Percentiles rank a stretch among this genome's conserved stretches.
phyloP scores from a whole-genome alignment of 2,113 vertebrate species.

The Corydoras sp. region DNA sequence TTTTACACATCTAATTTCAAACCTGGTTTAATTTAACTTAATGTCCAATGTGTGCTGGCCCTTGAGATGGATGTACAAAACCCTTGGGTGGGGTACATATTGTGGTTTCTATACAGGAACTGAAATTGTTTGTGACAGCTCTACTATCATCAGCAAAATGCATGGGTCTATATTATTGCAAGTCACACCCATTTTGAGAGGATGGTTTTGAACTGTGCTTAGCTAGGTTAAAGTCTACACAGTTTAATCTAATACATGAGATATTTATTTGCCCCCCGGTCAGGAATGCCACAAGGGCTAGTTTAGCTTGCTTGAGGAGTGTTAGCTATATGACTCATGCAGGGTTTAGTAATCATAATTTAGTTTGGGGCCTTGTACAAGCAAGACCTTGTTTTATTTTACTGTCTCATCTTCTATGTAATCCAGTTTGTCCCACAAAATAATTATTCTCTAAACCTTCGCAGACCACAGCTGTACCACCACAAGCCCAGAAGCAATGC shows the following conservation, averaged over 20 bases:
- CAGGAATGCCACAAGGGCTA: conserved; percentile 28
- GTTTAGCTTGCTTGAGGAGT: conserved; percentile 29
- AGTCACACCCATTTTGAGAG: not conserved
- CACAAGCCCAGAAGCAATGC: conserved; percentile 8
- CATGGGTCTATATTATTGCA: not conserved
- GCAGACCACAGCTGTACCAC: not conserved
- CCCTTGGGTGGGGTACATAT: not conserved
- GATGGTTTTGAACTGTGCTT: not conserved
- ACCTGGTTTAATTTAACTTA: no score
- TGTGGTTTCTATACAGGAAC: conserved; percentile 17
- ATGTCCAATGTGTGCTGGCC: no score
- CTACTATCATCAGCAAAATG: not conserved
- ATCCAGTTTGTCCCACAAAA: not conserved
- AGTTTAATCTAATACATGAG: conserved; percentile 41
- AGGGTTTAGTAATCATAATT: conserved; percentile 4
- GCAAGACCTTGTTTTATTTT: not conserved
- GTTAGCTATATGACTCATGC: conserved; percentile 11
- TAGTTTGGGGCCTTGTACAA: not conserved
- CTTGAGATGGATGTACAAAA: not conserved
- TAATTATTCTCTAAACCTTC: not conserved
- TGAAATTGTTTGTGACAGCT: conserved; percentile 16
- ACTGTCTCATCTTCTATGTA: not conserved
- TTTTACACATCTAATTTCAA: no score
- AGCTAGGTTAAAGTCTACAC: conserved; percentile 15
- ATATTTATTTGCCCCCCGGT: conserved; percentile 6